phyloP scores from a whole-genome alignment of 2,888 invertebrate genomes.

The Coelopa pilipes region DNA sequence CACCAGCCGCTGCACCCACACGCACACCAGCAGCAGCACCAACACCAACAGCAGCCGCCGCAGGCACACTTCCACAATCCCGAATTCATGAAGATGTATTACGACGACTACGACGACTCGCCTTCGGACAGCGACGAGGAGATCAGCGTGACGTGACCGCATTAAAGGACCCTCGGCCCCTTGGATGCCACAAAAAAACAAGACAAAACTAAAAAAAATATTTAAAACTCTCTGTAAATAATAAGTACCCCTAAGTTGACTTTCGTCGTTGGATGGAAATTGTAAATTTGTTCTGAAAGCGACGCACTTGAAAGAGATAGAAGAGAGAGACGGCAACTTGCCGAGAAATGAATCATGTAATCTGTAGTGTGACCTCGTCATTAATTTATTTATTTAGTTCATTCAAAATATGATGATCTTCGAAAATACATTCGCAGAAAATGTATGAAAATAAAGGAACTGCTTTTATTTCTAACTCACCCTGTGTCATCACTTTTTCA shows the following conservation, averaged over 20 bases:
- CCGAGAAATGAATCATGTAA: neutral
- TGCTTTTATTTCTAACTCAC: no score
- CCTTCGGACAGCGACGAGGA: slow-evolving; percentile 82
- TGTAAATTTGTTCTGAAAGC: slow-evolving; percentile 22
- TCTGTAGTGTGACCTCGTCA: neutral
- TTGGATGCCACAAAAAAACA: slow-evolving; percentile 8
- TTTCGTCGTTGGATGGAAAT: neutral
- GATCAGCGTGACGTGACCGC: slow-evolving; percentile 87
- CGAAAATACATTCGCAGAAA: no score
- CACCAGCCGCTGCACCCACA: slow-evolving; percentile 16
- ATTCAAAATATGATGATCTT: no score
- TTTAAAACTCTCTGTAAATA: slow-evolving; percentile 11
- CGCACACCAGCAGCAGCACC: slow-evolving; percentile 30
- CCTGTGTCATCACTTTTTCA: no score
- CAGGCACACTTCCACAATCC: slow-evolving; percentile 54
- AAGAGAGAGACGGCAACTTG: neutral
- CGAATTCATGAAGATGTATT: slow-evolving; percentile 65
- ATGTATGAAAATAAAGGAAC: no score
- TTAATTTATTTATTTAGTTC: neutral
- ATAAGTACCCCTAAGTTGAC: slow-evolving; percentile 9
- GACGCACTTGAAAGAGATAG: neutral
- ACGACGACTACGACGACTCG: slow-evolving; percentile 68
- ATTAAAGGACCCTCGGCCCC: slow-evolving; percentile 44
- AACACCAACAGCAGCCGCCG: slow-evolving; percentile 40
- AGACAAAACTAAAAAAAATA: neutral